These are phyloP conservation scores for Fragum sueziense DNA, from an alignment of 2,888 invertebrate species.

Conservation along the genomic window DNA sequence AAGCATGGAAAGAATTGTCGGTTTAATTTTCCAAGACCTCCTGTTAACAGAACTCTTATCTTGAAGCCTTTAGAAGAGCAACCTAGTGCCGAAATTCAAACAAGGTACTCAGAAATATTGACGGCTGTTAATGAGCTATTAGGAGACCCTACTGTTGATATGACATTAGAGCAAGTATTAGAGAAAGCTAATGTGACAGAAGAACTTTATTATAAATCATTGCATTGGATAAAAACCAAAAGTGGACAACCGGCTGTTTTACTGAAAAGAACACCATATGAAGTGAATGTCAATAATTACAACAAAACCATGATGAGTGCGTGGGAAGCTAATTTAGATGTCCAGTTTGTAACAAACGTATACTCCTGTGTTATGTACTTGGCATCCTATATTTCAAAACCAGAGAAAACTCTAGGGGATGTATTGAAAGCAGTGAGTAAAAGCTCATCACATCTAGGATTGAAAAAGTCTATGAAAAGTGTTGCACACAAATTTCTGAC, in stretches of 20 bases:
- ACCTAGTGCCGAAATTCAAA: conserved; percentile 10
- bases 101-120: conserved; percentile 17
- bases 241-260: conserved; percentile 47
- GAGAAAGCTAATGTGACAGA: conserved; percentile 36
- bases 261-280: conserved; percentile 28
- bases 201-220: conserved; percentile 28
- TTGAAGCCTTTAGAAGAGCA: conserved; percentile 27
- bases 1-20: conserved; percentile 48
- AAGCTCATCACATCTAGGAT: conserved; percentile 23
- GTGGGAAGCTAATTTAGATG: conserved; percentile 57
- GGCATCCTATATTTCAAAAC: conserved; percentile 57
- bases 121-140: conserved; percentile 31
- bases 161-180: conserved; percentile 16
- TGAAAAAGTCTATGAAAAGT: conserved; percentile 34
- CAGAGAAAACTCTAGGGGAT: conserved; percentile 46
- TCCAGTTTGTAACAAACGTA: conserved; percentile 56
- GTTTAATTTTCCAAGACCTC: conserved; percentile 47
- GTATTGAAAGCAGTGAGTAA: conserved; percentile 40
- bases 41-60: conserved; percentile 34
- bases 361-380: conserved; percentile 57
- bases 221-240: conserved; percentile 53
- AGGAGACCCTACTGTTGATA: background rate
- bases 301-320: conserved; percentile 31
- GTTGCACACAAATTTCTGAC: conserved; percentile 51
- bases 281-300: conserved; percentile 35